These are phyloP conservation scores for Ardeotis arabs DNA, from an alignment of 2,113 vertebrate genomes.

Conservation along the genomic window DNA sequence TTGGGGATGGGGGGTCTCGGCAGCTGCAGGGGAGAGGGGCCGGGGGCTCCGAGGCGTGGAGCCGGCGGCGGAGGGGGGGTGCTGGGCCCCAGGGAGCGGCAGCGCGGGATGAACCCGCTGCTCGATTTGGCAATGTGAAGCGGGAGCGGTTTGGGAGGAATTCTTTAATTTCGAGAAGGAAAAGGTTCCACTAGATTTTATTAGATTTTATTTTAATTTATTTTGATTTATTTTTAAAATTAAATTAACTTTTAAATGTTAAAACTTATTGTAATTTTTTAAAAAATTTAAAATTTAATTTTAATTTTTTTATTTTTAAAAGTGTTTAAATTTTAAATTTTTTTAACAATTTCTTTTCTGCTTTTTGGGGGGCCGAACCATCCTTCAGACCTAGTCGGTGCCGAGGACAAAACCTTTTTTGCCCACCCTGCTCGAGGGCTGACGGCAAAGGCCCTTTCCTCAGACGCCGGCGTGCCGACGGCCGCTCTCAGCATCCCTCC, in stretches of 20 bases:
- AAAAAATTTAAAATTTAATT: no score
- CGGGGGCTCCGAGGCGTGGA: not conserved
- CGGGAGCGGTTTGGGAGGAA: not conserved
- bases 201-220: not conserved
- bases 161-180: not conserved
- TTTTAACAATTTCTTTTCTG: not conserved
- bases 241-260: no score
- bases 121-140: rapidly evolving
- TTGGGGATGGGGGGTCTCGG: not conserved
- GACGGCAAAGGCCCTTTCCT: not conserved
- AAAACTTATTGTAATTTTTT: not conserved
- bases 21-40: not conserved
- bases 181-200: not conserved
- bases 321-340: not conserved
- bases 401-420: not conserved
- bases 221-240: not conserved
- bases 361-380: not conserved
- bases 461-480: not conserved
- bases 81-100: not conserved
- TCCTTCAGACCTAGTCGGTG: not conserved
- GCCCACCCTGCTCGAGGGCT: not conserved
- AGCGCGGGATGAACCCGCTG: not conserved
- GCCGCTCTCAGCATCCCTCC: not conserved
- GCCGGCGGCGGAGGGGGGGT: not conserved
- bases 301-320: not conserved